These are phyloP conservation scores for Todiramphus chloris DNA, from an alignment of 2,113 vertebrate species.

Conservation along the genomic window DNA sequence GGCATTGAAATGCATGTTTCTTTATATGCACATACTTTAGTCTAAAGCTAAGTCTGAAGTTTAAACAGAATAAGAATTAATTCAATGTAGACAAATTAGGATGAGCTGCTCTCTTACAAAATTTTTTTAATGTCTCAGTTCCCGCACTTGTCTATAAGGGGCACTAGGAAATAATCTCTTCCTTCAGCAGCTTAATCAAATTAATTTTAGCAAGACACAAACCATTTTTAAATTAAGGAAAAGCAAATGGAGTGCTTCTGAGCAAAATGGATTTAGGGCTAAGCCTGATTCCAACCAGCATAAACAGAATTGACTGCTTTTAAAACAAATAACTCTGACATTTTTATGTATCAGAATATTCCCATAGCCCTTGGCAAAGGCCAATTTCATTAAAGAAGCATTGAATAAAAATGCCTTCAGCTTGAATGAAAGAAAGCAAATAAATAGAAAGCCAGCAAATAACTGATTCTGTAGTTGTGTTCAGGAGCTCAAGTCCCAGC, in stretches of 20 bases:
- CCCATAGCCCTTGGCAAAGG: neutral
- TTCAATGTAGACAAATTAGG: neutral
- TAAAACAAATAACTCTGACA: neutral
- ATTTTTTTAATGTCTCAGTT: neutral
- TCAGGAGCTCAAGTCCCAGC: neutral
- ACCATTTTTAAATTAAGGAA: constrained; percentile 39
- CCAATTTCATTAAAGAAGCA: neutral
- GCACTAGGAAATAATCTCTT: neutral
- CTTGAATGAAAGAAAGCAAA: neutral
- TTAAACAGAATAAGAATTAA: neutral
- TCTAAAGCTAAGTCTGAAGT: neutral
- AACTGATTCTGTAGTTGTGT: neutral
- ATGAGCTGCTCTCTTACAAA: neutral
- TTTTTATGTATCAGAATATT: neutral
- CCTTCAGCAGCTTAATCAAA: neutral
- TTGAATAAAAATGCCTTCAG: neutral
- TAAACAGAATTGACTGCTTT: neutral
- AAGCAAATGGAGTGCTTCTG: neutral
- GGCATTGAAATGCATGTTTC: neutral
- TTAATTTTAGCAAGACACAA: constrained; percentile 33
- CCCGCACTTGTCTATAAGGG: neutral
- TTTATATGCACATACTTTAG: neutral
- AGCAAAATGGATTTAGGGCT: neutral
- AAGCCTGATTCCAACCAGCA: neutral
- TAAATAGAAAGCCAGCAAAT: neutral